Conservation (phyloP, 2,888 invertebrate species). For the Drosophila suboccidentalis region DNA sequence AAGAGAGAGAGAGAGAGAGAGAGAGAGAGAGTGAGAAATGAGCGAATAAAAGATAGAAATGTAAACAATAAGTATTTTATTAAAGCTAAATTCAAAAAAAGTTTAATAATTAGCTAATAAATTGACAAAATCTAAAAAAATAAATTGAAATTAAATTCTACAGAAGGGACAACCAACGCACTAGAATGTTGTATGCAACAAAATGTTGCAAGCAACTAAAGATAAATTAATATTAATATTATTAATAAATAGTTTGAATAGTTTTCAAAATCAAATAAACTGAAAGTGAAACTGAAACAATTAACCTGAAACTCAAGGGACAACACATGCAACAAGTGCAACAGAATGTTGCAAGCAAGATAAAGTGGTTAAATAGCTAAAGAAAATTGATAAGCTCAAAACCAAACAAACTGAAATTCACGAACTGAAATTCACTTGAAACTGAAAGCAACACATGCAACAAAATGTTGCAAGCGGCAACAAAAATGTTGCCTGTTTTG, state of each 20-base stretch:
- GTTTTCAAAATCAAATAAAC: background rate
- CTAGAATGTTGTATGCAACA: background rate
- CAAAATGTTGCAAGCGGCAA: conserved; percentile 3
- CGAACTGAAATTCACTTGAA: background rate
- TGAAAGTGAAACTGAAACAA: background rate
- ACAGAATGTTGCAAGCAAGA: conserved; percentile 5
- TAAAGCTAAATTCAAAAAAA: background rate
- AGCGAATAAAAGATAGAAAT: background rate
- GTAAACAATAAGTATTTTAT: background rate
- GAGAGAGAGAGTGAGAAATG: background rate
- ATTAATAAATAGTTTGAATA: too few species aligned
- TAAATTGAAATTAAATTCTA: background rate
- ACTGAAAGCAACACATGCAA: background rate
- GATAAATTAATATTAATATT: too few species aligned
- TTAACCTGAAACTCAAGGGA: background rate
- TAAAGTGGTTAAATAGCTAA: background rate
- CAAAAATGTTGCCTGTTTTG: background rate
- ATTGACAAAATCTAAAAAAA: background rate
- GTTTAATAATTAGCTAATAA: background rate
- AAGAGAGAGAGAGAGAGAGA: background rate
- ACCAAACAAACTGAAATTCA: background rate
- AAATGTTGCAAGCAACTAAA: background rate
- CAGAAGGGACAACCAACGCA: background rate
- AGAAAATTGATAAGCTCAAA: background rate
- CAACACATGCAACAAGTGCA: conserved; percentile 4